Evolutionary conservation across 2,888 invertebrate genomes (phyloP), one percentile per base, ranked within the genome.

Genomic region (Chelonus formosanus): DNA sequence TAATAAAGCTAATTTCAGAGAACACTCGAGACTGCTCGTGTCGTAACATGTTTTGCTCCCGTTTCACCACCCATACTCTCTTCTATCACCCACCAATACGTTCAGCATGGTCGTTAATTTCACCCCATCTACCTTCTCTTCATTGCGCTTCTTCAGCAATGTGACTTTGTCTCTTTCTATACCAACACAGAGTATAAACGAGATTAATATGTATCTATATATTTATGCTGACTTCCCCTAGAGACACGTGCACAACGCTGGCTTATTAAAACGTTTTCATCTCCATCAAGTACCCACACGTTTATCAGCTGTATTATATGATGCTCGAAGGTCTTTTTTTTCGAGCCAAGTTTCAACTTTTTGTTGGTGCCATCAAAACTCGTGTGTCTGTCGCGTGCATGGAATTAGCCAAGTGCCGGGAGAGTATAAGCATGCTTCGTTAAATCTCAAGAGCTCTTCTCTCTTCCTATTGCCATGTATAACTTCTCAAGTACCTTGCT

Each of bases 1-100:
- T 82, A 83, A 84, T 83, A 83, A 83, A 83, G 82, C 81, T 82
- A 82, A 82, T 83, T 83, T 79, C 77, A 78, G 78, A 78, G 77
- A 75, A 79, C 80, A 79, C 82, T 80, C 78, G 78, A 81, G 79
- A 78, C 80, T 78, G 77, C 81, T 80, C 80, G 82, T 79, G 80
- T 81, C 80, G 79, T 78, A 80, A 79, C 82, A 80, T 81, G 80
- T 83, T 79, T 80, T 77, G 79, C 80, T 78, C 78, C 79, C 79
- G 75, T 77, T 69, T 70, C 73, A 63, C 65, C 71, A 72, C 72
- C 40, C 69, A 63, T 63, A 54, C 66, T 40, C 40, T 40, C 40
- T 40, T 40, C 40, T 40, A 40, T 40, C 40, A 40, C 70, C 69
- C 70, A 70, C 70, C 66, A 67, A 64, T 67, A 60, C 62, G 45